These are phyloP conservation scores for Balanococcus diminutus DNA, from an alignment of 2,888 invertebrate species.

Conservation along the genomic window DNA sequence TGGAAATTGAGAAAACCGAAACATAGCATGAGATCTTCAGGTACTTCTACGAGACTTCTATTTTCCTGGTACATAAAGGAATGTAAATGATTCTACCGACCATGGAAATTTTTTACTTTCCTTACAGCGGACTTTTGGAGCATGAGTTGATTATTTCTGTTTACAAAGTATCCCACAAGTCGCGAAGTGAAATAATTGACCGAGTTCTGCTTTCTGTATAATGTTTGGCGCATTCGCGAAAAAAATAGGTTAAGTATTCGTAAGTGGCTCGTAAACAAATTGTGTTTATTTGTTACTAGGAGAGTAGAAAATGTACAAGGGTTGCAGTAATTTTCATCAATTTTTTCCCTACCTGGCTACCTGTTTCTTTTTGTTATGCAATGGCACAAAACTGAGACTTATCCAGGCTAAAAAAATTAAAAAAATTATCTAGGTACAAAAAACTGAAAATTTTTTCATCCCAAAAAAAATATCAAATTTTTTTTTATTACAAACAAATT, in stretches of 20 bases:
- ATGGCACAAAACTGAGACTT: no score
- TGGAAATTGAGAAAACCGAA: no score
- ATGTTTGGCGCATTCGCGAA: not conserved
- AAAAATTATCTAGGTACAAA: no score
- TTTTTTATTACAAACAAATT: no score
- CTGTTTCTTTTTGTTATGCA: not conserved
- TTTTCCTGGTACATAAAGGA: slow-evolving; percentile 37
- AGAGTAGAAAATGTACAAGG: not conserved
- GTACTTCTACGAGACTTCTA: not conserved
- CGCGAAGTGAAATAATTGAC: not conserved
- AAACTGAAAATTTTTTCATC: no score
- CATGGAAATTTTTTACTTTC: not conserved
- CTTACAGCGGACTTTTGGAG: not conserved
- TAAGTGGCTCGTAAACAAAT: slow-evolving; percentile 47
- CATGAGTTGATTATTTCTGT: not conserved
- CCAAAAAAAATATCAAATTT: no score
- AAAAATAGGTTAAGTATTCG: not conserved
- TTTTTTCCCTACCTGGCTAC: not conserved
- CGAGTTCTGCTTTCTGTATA: not conserved
- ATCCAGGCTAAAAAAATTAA: no score
- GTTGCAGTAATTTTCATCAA: not conserved
- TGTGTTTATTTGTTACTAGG: slow-evolving; percentile 49
- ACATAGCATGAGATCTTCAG: not conserved
- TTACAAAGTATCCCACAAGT: not conserved
- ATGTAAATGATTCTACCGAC: slow-evolving; percentile 40